Percentiles rank a stretch among this genome's conserved stretches.
Conservation (phyloP, 2,113 vertebrate species). For the Aphelocoma coerulescens region DNA sequence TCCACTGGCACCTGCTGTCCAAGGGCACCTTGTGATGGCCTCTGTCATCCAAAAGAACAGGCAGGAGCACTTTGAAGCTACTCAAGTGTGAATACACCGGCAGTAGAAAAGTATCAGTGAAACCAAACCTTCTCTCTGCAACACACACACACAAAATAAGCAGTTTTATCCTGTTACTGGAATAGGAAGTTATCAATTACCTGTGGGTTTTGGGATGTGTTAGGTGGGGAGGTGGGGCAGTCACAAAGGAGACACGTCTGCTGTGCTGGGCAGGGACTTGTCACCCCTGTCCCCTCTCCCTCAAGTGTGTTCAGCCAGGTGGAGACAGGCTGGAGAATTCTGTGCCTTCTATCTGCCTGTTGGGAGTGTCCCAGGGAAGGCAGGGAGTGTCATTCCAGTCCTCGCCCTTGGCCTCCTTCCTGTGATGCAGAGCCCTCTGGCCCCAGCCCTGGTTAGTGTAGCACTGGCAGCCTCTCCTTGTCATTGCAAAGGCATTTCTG, state of each 20-base stretch:
- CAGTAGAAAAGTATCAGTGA: not conserved
- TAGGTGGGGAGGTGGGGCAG: not conserved
- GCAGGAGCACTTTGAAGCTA: not conserved
- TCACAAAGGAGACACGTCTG: fast-evolving
- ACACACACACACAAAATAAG: not conserved
- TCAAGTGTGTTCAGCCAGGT: not conserved
- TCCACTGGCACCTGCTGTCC: not conserved
- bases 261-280: not conserved
- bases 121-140: not conserved
- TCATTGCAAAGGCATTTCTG: not conserved
- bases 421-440: not conserved
- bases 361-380: not conserved
- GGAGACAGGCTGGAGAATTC: not conserved
- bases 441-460: not conserved
- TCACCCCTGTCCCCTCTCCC: not conserved
- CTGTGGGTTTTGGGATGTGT: not conserved
- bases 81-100: not conserved
- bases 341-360: not conserved
- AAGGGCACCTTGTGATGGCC: not conserved
- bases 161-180: not conserved
- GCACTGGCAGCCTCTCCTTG: not conserved
- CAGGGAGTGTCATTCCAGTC: not conserved
- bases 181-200: not conserved
- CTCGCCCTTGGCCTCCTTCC: not conserved
- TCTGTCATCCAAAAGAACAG: not conserved